Evolutionary conservation across 2,113 vertebrate species (phyloP), one percentile per base, ranked within the genome.

Genomic region (Xenotilapia caudafasciata): DNA sequence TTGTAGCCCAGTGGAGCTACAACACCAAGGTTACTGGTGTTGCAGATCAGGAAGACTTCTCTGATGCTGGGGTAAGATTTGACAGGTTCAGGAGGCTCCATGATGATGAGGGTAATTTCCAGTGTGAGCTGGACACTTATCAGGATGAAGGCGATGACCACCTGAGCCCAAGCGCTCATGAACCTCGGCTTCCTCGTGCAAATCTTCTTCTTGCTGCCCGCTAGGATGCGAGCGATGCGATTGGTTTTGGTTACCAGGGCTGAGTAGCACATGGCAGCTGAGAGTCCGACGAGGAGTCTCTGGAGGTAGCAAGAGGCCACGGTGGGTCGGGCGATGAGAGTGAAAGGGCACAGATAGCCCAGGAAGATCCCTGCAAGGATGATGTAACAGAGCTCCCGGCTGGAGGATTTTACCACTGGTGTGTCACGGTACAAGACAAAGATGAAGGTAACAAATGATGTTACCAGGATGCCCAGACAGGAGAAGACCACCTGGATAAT

Each of bases 131-230:
- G 98, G 51, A 98, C 96, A 0, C 98, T 97, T 90, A 99, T 97
- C 21, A 99, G 95, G 21, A 98, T 94, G 62, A 96, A 99, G 77
- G 99, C 98, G 2, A 99, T 99, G 80, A 98, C 97, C 70, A 99
- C 96, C 82, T 99, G 99, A 15, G 99, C 98, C 97, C 98, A 99
- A 2, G 98, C 98, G 0, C 98, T 99, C 99, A 99, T 99, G 96
- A 99, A 99, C 11, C 98, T 95, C 0, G 99, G 99, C 83, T 99
- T 99, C 56, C 98, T 95, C 1, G 99, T 99, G 13, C 99, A 99
- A 89, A 99, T 99, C 92, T 99, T 99, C 97, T 99, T 99, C 93
- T 99, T 99, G 96, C 99, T 99, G 85, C 99, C 99, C 0, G 99
- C 99, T 85, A 99, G 95, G 92, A 99, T 99, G 79, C 99, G 98